These are phyloP conservation scores for Gallinago paraguaiae DNA, from an alignment of 2,113 vertebrate species.

Conservation along the genomic window DNA sequence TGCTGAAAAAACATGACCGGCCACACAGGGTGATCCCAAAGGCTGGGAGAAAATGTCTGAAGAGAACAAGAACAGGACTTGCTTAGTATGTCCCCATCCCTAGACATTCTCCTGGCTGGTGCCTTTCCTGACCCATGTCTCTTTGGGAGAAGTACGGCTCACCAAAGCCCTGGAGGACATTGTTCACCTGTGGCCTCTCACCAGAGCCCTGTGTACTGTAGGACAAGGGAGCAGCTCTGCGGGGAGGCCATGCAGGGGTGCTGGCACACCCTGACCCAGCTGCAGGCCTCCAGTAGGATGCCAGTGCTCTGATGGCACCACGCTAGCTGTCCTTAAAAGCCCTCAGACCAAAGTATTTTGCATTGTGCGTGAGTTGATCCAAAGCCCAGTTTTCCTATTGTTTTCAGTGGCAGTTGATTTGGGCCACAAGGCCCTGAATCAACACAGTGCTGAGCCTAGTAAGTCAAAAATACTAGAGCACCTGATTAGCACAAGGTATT, in stretches of 20 bases:
- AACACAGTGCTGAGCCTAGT: neutral
- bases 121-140: neutral
- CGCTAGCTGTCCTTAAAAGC: neutral
- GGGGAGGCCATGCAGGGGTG: neutral
- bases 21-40: neutral
- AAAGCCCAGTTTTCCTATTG: slow-evolving; percentile 46
- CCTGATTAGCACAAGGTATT: neutral
- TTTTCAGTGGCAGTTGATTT: slow-evolving; percentile 14
- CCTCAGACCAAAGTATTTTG: neutral
- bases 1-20: neutral
- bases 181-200: neutral
- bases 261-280: neutral
- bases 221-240: neutral
- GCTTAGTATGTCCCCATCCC: no score
- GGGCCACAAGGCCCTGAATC: neutral
- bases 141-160: rapidly evolving
- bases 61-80: neutral
- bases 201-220: neutral
- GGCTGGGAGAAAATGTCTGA: neutral
- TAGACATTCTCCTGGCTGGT: neutral
- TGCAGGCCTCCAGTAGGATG: neutral
- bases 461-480: neutral
- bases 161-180: neutral
- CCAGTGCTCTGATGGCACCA: neutral
- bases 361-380: neutral